These are phyloP conservation scores for Tetramorium bicarinatum DNA, from an alignment of 2,888 invertebrate genomes.

Conservation along the genomic window DNA sequence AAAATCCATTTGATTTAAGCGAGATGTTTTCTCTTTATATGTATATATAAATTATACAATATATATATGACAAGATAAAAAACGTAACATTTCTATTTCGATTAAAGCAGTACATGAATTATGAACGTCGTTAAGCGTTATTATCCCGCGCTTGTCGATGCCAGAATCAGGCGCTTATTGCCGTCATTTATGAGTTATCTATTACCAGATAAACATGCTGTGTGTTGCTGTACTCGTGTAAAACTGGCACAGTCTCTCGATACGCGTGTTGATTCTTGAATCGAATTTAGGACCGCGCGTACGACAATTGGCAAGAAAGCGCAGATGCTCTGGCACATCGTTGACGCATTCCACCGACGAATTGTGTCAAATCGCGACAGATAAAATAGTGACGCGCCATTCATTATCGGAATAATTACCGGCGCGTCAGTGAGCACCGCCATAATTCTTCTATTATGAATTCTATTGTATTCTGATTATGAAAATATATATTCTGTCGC, in stretches of 20 bases:
- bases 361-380: slow-evolving; percentile 34
- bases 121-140: slow-evolving; percentile 13
- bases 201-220: slow-evolving; percentile 6
- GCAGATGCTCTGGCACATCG: slow-evolving; percentile 22
- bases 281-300: slow-evolving; percentile 25
- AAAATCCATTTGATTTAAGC: background rate
- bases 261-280: slow-evolving; percentile 24
- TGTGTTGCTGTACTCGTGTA: background rate
- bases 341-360: slow-evolving; percentile 8
- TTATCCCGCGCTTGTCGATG: background rate
- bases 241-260: slow-evolving; percentile 30
- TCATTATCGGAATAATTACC: slow-evolving; percentile 32
- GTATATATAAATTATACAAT: background rate
- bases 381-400: slow-evolving; percentile 24
- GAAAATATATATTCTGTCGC: too few species aligned
- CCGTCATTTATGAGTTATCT: slow-evolving; percentile 38
- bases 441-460: background rate
- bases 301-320: slow-evolving; percentile 33
- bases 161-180: slow-evolving; percentile 18
- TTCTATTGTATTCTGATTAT: background rate
- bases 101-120: background rate
- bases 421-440: background rate
- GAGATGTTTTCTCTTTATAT: background rate
- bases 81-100: background rate
- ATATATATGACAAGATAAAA: slow-evolving; percentile 20